A percentile compares a stretch with the other conserved stretches of the same genome.
phyloP scores from a whole-genome alignment of 1,140 invertebrate genomes.

The Marisa cornuarietis region DNA sequence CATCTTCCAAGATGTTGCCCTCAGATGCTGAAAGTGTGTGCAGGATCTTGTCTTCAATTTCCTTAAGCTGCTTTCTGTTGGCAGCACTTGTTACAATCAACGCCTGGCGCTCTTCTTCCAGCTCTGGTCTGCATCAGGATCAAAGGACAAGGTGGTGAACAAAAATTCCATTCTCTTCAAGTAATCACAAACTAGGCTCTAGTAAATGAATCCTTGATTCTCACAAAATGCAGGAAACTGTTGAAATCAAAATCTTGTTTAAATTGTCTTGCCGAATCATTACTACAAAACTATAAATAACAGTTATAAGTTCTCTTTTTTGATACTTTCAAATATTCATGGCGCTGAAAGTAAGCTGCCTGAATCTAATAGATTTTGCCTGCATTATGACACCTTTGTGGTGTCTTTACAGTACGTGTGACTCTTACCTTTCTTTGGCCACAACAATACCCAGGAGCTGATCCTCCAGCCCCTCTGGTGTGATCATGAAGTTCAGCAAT shows the following conservation, averaged over 20 bases:
- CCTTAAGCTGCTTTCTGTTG: constrained; percentile 65
- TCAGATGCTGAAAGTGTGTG: constrained; percentile 65
- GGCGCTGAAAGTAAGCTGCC: too few relatives aligned
- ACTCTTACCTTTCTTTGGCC: constrained; percentile 65
- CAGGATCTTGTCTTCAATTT: constrained; percentile 68
- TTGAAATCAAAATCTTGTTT: too few relatives aligned
- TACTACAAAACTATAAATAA: neutral
- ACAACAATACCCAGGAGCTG: constrained; percentile 68
- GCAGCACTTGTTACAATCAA: constrained; percentile 65
- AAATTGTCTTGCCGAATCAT: too few relatives aligned
- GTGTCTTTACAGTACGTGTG: too few relatives aligned
- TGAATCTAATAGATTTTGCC: too few relatives aligned
- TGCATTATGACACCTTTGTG: neutral
- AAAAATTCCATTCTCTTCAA: too few relatives aligned
- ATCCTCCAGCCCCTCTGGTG: constrained; percentile 67
- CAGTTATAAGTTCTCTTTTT: neutral
- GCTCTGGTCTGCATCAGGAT: constrained; percentile 58
- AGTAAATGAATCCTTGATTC: too few relatives aligned
- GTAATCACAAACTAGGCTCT: too few relatives aligned
- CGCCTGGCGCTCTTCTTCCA: constrained; percentile 66
- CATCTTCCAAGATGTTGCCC: constrained; percentile 68
- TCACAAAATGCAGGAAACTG: too few relatives aligned
- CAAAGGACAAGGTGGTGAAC: too few relatives aligned
- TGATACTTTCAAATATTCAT: too few relatives aligned
- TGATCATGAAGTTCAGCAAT: constrained; percentile 66